Conservation (phyloP, 2,113 vertebrate genomes). For the Phalacrocorax brasilianus region DNA sequence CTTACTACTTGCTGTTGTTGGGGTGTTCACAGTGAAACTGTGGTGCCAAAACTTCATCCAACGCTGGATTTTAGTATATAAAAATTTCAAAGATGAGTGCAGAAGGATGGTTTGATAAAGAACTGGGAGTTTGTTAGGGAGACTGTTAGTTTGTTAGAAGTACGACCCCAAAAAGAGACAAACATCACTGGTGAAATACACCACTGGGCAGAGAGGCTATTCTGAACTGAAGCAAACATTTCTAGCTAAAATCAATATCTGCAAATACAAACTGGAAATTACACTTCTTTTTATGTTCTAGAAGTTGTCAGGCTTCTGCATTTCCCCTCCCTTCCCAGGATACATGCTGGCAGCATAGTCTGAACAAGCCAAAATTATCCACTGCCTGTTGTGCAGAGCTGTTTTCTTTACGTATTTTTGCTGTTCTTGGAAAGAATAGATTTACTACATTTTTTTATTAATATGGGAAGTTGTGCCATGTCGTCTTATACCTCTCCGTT, state of each 20-base stretch:
- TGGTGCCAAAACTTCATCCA: background rate
- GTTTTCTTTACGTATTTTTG: background rate
- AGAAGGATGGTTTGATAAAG: background rate
- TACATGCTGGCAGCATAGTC: background rate
- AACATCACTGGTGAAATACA: background rate
- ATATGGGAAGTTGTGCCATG: background rate
- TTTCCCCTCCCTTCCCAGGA: background rate
- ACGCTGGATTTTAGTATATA: background rate
- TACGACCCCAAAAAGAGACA: background rate
- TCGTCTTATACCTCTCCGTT: background rate
- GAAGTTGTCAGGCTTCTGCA: background rate
- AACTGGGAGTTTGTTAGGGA: background rate
- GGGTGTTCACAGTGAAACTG: background rate
- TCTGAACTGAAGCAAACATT: background rate
- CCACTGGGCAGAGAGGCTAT: background rate
- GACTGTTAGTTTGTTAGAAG: background rate
- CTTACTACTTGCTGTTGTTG: background rate
- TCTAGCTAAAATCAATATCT: background rate
- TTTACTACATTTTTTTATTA: background rate
- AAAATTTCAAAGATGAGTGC: background rate
- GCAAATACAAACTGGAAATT: background rate
- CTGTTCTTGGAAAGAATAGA: background rate
- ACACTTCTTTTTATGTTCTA: background rate
- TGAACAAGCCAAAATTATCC: background rate
- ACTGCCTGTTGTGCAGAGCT: background rate